These are phyloP conservation scores for Theristus sp. DNA, from an alignment of 2,888 invertebrate species.

Conservation along the genomic window DNA sequence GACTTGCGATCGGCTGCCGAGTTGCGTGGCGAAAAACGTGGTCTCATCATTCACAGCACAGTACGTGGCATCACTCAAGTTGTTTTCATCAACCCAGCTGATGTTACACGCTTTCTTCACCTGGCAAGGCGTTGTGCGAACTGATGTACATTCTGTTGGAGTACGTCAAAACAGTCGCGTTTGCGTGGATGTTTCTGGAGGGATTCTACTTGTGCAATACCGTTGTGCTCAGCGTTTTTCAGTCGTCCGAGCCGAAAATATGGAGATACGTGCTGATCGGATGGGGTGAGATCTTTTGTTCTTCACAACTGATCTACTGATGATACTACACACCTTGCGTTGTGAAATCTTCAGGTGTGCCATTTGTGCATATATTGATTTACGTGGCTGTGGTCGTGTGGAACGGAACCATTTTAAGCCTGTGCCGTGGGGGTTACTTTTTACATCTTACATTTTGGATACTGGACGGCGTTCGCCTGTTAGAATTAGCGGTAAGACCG, in stretches of 20 bases:
- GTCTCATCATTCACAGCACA: constrained; percentile 14
- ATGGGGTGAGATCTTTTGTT: constrained; percentile 29
- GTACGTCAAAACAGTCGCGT: constrained; percentile 71
- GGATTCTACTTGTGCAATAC: constrained; percentile 75
- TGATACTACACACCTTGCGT: too few species aligned
- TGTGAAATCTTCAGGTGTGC: neutral
- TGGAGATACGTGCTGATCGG: constrained; percentile 30
- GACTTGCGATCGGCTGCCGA: neutral
- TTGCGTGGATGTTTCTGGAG: constrained; percentile 93
- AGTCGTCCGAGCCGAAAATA: constrained; percentile 31
- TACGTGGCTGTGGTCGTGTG: neutral
- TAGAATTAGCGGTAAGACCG: neutral
- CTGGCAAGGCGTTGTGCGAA: constrained; percentile 58
- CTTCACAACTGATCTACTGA: too few species aligned
- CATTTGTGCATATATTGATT: neutral
- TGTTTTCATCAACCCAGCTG: too few species aligned
- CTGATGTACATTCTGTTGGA: constrained; percentile 58
- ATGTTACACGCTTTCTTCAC: neutral
- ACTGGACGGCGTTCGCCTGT: neutral
- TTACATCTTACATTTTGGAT: neutral
- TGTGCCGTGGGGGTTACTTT: neutral
- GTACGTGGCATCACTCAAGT: too few species aligned
- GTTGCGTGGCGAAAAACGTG: neutral
- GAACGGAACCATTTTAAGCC: neutral
- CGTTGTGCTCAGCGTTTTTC: constrained; percentile 43